These are phyloP conservation scores for Petrocephalus microphthalmus DNA, from an alignment of 2,113 vertebrate genomes.

Conservation along the genomic window DNA sequence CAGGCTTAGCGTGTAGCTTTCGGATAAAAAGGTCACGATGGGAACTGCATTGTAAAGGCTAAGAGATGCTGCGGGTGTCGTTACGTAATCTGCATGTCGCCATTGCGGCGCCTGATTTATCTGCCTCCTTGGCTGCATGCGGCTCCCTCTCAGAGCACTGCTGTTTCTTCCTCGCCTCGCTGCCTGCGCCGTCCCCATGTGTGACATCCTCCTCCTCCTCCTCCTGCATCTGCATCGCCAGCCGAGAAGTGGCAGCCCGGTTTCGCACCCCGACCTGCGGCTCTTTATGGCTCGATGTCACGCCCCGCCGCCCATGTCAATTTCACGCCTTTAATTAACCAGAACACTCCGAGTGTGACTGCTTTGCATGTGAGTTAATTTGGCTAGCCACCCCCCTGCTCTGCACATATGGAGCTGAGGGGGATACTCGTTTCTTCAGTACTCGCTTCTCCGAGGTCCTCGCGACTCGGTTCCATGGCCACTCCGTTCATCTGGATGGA, in stretches of 20 bases:
- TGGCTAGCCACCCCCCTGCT: not conserved
- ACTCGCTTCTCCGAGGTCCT: too few relatives aligned
- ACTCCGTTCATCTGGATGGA: not conserved
- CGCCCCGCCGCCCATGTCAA: not conserved
- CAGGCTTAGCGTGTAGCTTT: not conserved
- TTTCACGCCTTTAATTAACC: constrained; percentile 12
- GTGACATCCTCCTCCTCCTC: not conserved
- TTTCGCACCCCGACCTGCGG: not conserved
- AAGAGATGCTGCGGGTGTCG: not conserved
- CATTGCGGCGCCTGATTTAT: not conserved
- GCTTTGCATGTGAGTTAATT: constrained; percentile 1
- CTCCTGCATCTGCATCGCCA: not conserved
- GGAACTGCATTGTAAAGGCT: not conserved
- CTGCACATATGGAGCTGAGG: not conserved
- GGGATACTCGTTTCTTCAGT: not conserved
- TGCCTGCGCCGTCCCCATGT: not conserved
- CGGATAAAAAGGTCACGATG: not conserved
- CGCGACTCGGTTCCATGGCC: too few relatives aligned
- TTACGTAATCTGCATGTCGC: not conserved
- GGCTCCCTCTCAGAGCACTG: not conserved
- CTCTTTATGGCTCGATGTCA: not conserved
- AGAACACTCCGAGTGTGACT: constrained; percentile 3
- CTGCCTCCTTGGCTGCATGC: not conserved
- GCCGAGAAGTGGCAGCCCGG: not conserved
- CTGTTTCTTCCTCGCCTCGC: not conserved